Evolutionary conservation across 2,888 invertebrate species (phyloP).

Genomic region (Sclerodermus sp.): DNA sequence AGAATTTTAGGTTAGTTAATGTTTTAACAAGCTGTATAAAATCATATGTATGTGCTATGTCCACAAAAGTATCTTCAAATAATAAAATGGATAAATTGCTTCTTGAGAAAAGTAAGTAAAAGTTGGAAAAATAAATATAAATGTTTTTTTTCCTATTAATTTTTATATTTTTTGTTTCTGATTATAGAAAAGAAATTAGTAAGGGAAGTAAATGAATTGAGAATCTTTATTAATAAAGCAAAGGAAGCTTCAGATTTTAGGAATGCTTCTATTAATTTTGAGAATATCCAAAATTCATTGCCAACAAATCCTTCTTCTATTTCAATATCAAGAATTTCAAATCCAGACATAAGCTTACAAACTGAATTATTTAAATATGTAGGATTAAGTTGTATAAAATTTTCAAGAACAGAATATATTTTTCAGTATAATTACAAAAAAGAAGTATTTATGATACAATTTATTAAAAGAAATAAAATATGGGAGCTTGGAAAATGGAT

Average conservation of each 20-base stretch:
- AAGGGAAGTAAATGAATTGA: background rate
- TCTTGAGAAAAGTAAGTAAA: no score
- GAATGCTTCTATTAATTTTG: conserved; percentile 17
- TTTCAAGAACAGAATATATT: conserved; percentile 14
- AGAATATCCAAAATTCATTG: conserved; percentile 12
- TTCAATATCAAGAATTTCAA: no score
- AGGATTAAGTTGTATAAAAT: conserved; percentile 31
- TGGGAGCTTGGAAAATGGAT: conserved; percentile 32
- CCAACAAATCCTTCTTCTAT: background rate
- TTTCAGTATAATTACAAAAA: conserved; percentile 24
- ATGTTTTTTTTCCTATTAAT: no score
- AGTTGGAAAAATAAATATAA: no score
- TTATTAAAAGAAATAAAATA: conserved; percentile 15
- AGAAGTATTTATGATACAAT: conserved; percentile 23
- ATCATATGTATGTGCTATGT: no score
- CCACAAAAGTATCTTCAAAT: no score
- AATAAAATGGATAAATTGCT: no score
- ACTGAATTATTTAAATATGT: conserved; percentile 24
- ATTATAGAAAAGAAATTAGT: no score
- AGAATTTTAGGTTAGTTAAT: no score
- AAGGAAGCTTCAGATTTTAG: conserved; percentile 16
- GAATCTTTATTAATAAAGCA: conserved; percentile 11
- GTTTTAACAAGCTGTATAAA: no score
- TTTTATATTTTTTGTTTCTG: no score
- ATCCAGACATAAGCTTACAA: conserved; percentile 10